Evolutionary conservation across 2,113 vertebrate genomes (phyloP).

Genomic region (Empidonax alnorum): DNA sequence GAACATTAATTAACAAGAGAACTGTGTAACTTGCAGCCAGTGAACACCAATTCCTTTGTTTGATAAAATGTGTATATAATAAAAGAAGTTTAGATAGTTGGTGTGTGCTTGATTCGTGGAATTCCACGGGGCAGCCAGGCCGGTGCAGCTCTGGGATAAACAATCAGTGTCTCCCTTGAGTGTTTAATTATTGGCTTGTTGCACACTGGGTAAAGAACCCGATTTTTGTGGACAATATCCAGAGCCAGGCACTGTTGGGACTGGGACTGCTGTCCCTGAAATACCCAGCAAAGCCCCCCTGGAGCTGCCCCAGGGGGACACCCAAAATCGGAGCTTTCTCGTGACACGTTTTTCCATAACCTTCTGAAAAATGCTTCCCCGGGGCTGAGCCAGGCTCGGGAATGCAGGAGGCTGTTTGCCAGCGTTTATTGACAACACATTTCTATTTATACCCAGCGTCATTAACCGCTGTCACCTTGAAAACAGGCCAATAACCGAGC

Average conservation of each 20-base stretch:
- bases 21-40: neutral
- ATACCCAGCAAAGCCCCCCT: neutral
- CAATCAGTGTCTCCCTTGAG: neutral
- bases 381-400: neutral
- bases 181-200: neutral
- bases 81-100: neutral
- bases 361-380: neutral
- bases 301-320: neutral
- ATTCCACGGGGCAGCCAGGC: neutral
- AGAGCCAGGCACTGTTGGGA: neutral
- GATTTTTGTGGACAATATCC: neutral
- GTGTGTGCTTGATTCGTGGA: neutral
- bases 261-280: accelerated
- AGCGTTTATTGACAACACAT: neutral
- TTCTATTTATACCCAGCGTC: neutral
- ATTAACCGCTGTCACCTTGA: neutral
- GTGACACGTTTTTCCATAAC: neutral
- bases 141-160: neutral
- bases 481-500: neutral
- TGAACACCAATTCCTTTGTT: neutral
- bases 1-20: neutral
- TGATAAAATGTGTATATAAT: neutral
- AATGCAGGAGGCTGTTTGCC: neutral
- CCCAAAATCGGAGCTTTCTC: accelerated
- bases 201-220: neutral